phyloP scores from a whole-genome alignment of 2,113 vertebrate genomes.

The Lampris megalopsis region DNA sequence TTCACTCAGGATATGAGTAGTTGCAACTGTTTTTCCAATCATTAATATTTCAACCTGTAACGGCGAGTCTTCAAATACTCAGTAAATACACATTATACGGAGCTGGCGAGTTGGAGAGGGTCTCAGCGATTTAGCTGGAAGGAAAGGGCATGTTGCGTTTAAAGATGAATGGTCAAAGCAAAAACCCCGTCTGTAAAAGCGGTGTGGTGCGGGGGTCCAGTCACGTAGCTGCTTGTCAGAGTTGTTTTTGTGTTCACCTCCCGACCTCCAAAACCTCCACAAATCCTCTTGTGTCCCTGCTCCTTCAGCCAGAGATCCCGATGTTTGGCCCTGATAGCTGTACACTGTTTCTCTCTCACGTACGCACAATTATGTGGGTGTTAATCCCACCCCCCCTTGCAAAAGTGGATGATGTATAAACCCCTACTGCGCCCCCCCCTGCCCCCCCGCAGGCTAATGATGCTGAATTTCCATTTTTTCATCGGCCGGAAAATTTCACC shows the following conservation, averaged over 20 bases:
- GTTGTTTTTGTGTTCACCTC: slow-evolving; percentile 62
- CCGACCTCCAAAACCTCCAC: slow-evolving; percentile 35
- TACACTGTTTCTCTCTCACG: slow-evolving; percentile 60
- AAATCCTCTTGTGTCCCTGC: slow-evolving; percentile 61
- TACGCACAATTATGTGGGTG: slow-evolving; percentile 57
- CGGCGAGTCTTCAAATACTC: too few species aligned
- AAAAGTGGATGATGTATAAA: slow-evolving; percentile 20
- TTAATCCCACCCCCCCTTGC: slow-evolving; percentile 40
- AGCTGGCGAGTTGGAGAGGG: too few species aligned
- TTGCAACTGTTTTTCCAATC: not conserved
- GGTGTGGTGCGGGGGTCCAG: slow-evolving; percentile 10
- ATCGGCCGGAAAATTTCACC: slow-evolving; percentile 45
- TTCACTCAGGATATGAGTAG: not conserved
- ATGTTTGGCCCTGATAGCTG: slow-evolving; percentile 62
- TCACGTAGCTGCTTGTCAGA: slow-evolving; percentile 18
- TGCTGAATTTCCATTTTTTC: slow-evolving; percentile 53
- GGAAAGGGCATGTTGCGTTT: too few species aligned
- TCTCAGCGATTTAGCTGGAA: too few species aligned
- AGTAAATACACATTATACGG: too few species aligned
- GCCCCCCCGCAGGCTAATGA: not conserved
- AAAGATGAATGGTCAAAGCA: too few species aligned
- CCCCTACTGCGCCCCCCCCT: slow-evolving; percentile 9
- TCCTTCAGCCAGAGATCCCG: slow-evolving; percentile 43
- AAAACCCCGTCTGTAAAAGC: not conserved
- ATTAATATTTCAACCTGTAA: too few species aligned